Base-by-base conservation (phyloP, 2,113 vertebrate species). In the Condylura cristata region DNA sequence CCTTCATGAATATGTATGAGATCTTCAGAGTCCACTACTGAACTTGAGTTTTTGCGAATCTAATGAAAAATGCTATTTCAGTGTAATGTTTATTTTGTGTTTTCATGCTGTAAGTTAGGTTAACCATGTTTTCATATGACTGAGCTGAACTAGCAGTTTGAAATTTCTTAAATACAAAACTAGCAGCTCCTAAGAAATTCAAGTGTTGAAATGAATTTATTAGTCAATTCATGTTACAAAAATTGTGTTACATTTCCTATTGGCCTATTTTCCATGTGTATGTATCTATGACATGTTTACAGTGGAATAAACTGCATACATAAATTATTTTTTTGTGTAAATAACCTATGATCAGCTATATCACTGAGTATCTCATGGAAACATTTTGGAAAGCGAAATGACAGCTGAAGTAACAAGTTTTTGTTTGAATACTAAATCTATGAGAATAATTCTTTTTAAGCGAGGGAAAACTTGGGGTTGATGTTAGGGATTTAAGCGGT, bases 401-500 rank as follows among this genome's bases (percentile, higher is more conserved):
- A 11, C 68, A 71, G 26, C 68, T 20, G 37, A 26, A 71, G 24
- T 71, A 41, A 22, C 8, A 71, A 71, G 37, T 34, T 71, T 41
- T 61, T 30, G 26, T 56, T 56, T 56, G 20, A 39, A 68, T 32
- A n/a, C 63, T n/a, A 16, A 10, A 4, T 11, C 34, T 37, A 53
- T 53, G 53, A 22, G 16, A 92, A 90, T 82, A 85, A 68, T 74
- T 81, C 51, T 53, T 83, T 83, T 83, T 83, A 81, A 89, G 22
- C 76, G 53, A 91, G 37, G 24, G 22, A 92, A 75, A 72, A 34
- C 24, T 60, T 26, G 80, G 34, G 60, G 5, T 63, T 70, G 13
- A 48, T 94, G 2, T 89, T 93, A 86, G 68, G 37, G 83, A 86
- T 16, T 86, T 34, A 85, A 89, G 83, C 18, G 16, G 37, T 66